phyloP scores from a whole-genome alignment of 2,113 vertebrate species.

The Chaetorhynchus papuensis region DNA sequence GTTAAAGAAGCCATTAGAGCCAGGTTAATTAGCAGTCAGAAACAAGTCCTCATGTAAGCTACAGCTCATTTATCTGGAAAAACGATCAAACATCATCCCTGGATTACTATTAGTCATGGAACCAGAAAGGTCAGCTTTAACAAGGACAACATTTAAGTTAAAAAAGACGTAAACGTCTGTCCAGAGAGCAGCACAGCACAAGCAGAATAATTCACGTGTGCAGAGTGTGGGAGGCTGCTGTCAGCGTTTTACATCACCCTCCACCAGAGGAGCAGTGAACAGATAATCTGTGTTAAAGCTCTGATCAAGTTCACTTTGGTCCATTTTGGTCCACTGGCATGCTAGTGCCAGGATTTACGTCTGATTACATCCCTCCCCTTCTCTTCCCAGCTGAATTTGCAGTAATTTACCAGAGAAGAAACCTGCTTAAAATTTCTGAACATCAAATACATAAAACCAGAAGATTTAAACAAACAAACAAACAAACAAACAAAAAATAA shows the following conservation, averaged over 20 bases:
- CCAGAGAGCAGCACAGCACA: neutral
- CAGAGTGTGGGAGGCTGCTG: neutral
- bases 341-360: neutral
- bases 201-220: neutral
- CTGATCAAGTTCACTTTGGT: neutral
- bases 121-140: neutral
- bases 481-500: neutral
- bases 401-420: neutral
- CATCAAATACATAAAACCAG: neutral
- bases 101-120: neutral
- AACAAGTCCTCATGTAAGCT: neutral
- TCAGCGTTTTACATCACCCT: neutral
- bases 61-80: neutral
- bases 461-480: too few species aligned
- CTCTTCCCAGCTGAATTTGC: neutral
- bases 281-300: neutral
- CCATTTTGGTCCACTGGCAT: too few species aligned
- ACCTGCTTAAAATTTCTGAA: neutral
- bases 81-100: neutral
- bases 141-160: neutral
- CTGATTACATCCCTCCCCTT: neutral
- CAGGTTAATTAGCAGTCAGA: neutral
- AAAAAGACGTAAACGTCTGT: neutral
- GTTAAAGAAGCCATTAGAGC: neutral
- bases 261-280: accelerated